These are phyloP conservation scores for Datnioides undecimradiatus DNA, from an alignment of 2,113 vertebrate genomes.

Conservation along the genomic window DNA sequence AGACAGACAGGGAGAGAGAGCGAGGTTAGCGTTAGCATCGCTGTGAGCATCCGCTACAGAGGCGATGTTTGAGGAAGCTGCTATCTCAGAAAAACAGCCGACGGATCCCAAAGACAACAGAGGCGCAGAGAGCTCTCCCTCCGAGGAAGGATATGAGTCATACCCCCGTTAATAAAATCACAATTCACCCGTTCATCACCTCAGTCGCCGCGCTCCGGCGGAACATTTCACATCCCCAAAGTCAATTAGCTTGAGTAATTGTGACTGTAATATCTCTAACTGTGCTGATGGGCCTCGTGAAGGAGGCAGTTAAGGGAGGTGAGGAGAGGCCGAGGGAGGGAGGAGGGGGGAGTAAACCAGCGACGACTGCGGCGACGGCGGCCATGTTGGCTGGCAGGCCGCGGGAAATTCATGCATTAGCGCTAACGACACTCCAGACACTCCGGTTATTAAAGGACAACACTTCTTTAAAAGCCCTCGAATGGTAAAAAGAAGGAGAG, in stretches of 20 bases:
- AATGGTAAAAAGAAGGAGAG: slow-evolving; percentile 4
- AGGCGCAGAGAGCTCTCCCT: slow-evolving; percentile 16
- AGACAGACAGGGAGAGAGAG: slow-evolving; percentile 4
- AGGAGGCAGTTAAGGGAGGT: slow-evolving; percentile 53
- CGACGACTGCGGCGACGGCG: background rate
- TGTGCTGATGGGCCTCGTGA: slow-evolving; percentile 58
- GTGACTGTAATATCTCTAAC: slow-evolving; percentile 68
- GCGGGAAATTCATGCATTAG: slow-evolving; percentile 39
- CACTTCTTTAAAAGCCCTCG: slow-evolving; percentile 39
- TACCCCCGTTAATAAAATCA: slow-evolving; percentile 59
- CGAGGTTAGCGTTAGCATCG: slow-evolving; percentile 39
- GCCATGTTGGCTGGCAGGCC: slow-evolving; percentile 49
- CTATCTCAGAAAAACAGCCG: slow-evolving; percentile 50
- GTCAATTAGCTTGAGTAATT: slow-evolving; percentile 72
- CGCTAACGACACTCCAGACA: slow-evolving; percentile 54
- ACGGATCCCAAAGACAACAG: slow-evolving; percentile 45
- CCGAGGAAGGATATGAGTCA: slow-evolving; percentile 53
- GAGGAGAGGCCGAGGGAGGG: slow-evolving; percentile 1
- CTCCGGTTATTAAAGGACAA: slow-evolving; percentile 53
- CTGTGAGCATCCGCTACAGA: background rate
- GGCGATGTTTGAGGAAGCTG: slow-evolving; percentile 1
- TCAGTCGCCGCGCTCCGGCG: background rate
- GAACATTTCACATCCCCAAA: slow-evolving; percentile 59
- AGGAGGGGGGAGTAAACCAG: too few species aligned
- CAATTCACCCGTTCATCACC: slow-evolving; percentile 63